phyloP scores from a whole-genome alignment of 2,797 vertebrate genomes.

The Arrhamphus sclerolepis region DNA sequence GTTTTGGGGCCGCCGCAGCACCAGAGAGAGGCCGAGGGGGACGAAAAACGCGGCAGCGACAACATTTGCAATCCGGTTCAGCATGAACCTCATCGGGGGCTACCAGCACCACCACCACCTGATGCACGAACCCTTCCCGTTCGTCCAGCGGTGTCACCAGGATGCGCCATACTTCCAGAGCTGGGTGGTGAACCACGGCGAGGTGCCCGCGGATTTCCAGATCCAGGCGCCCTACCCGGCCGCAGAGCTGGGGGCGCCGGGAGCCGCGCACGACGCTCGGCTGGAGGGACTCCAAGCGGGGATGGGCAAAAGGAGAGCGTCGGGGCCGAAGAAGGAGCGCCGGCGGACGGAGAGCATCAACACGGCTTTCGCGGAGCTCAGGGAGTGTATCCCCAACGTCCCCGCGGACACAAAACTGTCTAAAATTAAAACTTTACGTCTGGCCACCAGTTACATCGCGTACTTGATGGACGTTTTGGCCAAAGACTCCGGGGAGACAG shows the following conservation, averaged over 20 bases:
- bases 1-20: constrained; percentile 40
- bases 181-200: constrained; percentile 90
- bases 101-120: constrained; percentile 89
- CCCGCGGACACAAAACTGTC: constrained; percentile 91
- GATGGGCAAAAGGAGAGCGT: constrained; percentile 82
- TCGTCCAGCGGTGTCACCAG: constrained; percentile 89
- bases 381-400: constrained; percentile 91
- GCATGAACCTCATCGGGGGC: constrained; percentile 93
- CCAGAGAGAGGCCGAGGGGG: constrained; percentile 23
- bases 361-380: constrained; percentile 89
- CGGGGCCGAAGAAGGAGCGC: constrained; percentile 90
- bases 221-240: constrained; percentile 74
- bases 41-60: constrained; percentile 16
- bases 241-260: constrained; percentile 72
- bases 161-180: constrained; percentile 90
- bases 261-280: constrained; percentile 72
- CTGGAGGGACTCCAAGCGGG: constrained; percentile 83
- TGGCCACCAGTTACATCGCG: constrained; percentile 91
- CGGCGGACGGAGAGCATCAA: constrained; percentile 92
- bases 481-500: constrained; percentile 89
- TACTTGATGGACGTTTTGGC: constrained; percentile 93
- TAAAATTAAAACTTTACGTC: constrained; percentile 89
- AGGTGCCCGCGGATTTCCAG: constrained; percentile 83
- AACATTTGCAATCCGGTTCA: constrained; percentile 18
- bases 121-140: constrained; percentile 92